Percentiles rank a stretch among this genome's conserved stretches.
These are phyloP conservation scores for Zaprionus gabonicus DNA, from an alignment of 1,140 invertebrate species.

Conservation along the genomic window DNA sequence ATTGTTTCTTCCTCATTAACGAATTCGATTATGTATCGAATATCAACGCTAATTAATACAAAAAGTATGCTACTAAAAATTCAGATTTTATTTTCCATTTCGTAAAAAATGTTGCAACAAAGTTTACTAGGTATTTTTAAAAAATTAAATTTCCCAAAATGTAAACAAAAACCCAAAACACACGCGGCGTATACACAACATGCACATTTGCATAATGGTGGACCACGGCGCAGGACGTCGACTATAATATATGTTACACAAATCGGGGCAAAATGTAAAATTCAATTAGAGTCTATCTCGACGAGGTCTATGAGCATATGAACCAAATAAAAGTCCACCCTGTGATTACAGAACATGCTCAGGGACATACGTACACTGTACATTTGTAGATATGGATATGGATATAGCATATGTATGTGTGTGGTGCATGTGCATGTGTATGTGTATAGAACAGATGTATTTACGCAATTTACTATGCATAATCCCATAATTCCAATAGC, in stretches of 20 bases:
- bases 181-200: neutral
- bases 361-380: neutral
- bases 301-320: neutral
- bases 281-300: slow-evolving; percentile 6
- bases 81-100: neutral
- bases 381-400: neutral
- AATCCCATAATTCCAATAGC: neutral
- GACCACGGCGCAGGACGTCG: neutral
- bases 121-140: neutral
- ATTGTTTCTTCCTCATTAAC: neutral
- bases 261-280: neutral
- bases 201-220: neutral
- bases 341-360: neutral
- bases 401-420: neutral
- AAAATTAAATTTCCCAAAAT: neutral
- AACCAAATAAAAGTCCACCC: neutral
- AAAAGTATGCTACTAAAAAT: neutral
- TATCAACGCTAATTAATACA: neutral
- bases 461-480: slow-evolving; percentile 5
- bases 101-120: neutral
- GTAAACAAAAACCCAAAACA: neutral
- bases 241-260: slow-evolving; percentile 1
- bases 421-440: neutral
- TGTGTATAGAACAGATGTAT: neutral
- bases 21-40: neutral